Percentiles rank a stretch among this genome's conserved stretches.
Conservation (phyloP, 2,113 vertebrate genomes). For the Myanophis thanlyinensis region DNA sequence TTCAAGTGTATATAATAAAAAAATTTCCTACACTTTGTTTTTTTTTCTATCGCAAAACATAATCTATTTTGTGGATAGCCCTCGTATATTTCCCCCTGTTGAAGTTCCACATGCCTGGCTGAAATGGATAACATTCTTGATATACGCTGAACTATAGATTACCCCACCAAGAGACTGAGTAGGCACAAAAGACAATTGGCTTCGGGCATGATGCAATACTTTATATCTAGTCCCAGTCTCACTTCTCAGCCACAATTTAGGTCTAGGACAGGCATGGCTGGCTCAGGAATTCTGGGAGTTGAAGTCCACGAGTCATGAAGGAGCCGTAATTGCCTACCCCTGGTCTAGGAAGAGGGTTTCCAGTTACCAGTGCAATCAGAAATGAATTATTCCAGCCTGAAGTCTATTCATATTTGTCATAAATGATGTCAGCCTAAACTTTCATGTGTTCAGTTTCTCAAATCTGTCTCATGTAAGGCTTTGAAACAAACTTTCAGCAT, state of each 20-base stretch:
- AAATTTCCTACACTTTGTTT: too few relatives aligned
- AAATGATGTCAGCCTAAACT: not conserved
- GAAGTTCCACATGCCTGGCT: not conserved
- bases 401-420: not conserved
- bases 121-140: not conserved
- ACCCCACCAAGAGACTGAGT: not conserved
- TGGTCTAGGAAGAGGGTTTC: not conserved
- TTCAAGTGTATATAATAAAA: too few relatives aligned
- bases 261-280: too few relatives aligned
- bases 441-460: not conserved
- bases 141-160: not conserved
- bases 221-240: not conserved
- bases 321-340: too few relatives aligned
- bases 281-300: too few relatives aligned
- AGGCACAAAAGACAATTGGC: not conserved
- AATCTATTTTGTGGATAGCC: too few relatives aligned
- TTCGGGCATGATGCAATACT: not conserved
- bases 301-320: too few relatives aligned
- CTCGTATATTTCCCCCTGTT: not conserved
- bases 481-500: not conserved
- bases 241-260: not conserved
- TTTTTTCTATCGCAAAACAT: too few relatives aligned
- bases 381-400: not conserved
- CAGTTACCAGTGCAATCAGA: not conserved
- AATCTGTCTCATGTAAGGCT: not conserved